phyloP scores from a whole-genome alignment of 2,797 vertebrate genomes.

The Muscicapa striata region DNA sequence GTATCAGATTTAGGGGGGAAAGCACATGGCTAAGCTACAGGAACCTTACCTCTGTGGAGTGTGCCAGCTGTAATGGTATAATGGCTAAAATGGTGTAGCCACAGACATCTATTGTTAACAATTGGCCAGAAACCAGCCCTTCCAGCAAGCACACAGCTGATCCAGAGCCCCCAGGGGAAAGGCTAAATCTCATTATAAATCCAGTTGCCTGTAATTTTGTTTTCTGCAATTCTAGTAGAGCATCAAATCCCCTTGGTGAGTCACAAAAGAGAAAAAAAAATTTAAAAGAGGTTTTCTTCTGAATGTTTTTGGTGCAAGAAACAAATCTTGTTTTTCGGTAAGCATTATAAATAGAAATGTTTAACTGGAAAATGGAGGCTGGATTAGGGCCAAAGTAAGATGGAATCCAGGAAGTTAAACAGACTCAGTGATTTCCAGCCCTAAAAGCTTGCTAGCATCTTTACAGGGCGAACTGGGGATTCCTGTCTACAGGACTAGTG shows the following conservation, averaged over 20 bases:
- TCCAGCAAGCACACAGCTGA: background rate
- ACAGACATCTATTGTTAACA: background rate
- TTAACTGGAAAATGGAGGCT: constrained; percentile 12
- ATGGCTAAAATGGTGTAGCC: background rate
- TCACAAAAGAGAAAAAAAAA: background rate
- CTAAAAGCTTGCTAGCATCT: background rate
- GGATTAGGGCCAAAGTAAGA: constrained; percentile 29
- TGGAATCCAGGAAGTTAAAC: constrained; percentile 52
- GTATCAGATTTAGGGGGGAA: background rate
- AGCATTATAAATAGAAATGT: constrained; percentile 45
- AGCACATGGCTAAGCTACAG: background rate
- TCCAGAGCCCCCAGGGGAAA: background rate
- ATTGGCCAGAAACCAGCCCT: background rate
- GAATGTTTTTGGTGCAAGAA: background rate
- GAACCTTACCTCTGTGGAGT: background rate
- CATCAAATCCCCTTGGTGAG: background rate
- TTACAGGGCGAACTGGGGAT: background rate
- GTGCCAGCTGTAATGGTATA: background rate
- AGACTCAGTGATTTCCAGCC: background rate
- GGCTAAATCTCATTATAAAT: background rate
- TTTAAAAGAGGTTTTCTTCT: background rate
- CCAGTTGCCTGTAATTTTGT: constrained; percentile 15
- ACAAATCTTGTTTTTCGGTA: constrained; percentile 4
- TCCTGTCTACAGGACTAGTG: background rate
- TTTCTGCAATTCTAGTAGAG: background rate